Percentiles rank a stretch among this genome's conserved stretches.
These are phyloP conservation scores for Troglohyphantes excavatus DNA, from an alignment of 2,888 invertebrate genomes.

Conservation along the genomic window DNA sequence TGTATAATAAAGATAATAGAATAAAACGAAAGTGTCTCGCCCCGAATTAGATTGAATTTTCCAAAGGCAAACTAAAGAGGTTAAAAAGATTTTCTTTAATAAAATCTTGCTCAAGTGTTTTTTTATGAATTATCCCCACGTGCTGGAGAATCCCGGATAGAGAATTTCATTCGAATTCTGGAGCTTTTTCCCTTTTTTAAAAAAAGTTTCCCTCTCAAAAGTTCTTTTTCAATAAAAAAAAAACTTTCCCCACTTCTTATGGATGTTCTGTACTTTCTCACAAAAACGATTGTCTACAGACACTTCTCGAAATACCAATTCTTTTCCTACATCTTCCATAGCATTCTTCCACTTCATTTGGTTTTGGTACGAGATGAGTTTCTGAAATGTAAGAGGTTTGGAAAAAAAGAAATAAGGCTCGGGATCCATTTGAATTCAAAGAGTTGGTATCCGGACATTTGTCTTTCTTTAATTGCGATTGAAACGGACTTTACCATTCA, in stretches of 20 bases:
- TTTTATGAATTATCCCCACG: not conserved
- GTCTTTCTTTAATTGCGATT: not conserved
- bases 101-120: not conserved
- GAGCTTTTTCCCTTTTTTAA: not conserved
- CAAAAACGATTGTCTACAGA: slow-evolving; percentile 55
- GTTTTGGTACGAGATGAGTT: not conserved
- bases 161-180: slow-evolving; percentile 30
- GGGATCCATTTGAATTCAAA: not conserved
- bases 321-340: slow-evolving; percentile 32
- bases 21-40: no score
- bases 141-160: not conserved
- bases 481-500: not conserved
- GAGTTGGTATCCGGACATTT: not conserved
- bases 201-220: not conserved
- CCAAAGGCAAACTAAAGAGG: no score
- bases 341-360: slow-evolving; percentile 47
- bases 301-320: slow-evolving; percentile 52
- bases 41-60: no score
- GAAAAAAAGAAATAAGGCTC: not conserved
- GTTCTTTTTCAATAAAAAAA: slow-evolving; percentile 6
- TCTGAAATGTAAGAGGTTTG: not conserved
- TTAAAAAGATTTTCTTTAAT: not conserved
- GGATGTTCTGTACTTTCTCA: slow-evolving; percentile 34
- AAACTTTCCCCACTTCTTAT: slow-evolving; percentile 17
- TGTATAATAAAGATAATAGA: no score